Conservation (phyloP, 2,888 invertebrate species). For the Timema cristinae region DNA sequence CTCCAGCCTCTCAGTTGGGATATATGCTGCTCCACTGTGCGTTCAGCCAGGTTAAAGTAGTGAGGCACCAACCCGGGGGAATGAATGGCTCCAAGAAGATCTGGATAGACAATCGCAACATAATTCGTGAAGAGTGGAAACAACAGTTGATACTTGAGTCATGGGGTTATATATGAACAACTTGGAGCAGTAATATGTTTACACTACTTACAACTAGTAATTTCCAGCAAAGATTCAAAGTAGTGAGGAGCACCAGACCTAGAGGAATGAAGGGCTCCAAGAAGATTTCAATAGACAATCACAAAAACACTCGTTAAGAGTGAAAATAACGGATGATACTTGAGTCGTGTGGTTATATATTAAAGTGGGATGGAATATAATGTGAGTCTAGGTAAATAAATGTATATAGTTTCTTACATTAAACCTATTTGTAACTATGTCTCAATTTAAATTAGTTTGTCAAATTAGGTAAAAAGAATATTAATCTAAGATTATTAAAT, state of each 20-base stretch:
- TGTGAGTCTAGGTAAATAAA: too few species aligned
- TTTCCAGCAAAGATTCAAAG: conserved; percentile 43
- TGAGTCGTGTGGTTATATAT: neutral
- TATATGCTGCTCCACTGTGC: conserved; percentile 42
- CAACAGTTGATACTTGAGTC: neutral
- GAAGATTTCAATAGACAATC: conserved; percentile 48
- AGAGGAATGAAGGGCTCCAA: conserved; percentile 50
- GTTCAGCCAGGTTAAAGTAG: conserved; percentile 41
- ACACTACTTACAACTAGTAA: conserved; percentile 44
- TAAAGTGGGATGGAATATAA: too few species aligned
- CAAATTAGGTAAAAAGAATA: too few species aligned
- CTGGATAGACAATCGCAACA: conserved; percentile 41
- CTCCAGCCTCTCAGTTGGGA: conserved; percentile 48
- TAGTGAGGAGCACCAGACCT: conserved; percentile 31
- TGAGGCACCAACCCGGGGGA: conserved; percentile 33
- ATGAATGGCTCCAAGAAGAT: conserved; percentile 56
- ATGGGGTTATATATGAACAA: neutral
- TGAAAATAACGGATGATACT: neutral
- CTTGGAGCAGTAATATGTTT: conserved; percentile 34
- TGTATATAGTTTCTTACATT: too few species aligned
- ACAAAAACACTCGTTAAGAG: neutral
- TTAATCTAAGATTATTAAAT: too few species aligned
- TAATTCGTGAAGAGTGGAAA: neutral
- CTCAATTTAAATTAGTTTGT: too few species aligned
- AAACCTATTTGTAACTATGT: too few species aligned